Conservation (phyloP, 2,797 vertebrate genomes). For the Spea hammondii region DNA sequence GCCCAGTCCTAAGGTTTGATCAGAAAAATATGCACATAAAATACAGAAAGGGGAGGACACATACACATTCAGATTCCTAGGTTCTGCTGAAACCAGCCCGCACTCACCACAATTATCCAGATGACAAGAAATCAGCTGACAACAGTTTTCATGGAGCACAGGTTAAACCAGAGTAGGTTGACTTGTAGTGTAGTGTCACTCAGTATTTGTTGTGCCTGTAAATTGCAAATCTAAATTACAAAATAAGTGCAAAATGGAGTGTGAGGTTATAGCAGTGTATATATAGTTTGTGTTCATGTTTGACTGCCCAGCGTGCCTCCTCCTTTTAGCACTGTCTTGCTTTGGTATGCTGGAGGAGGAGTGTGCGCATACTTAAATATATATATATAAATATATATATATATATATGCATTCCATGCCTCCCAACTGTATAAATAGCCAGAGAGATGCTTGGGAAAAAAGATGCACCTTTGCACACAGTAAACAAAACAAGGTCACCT, state of each 20-base stretch:
- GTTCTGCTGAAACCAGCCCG: neutral
- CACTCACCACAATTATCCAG: constrained; percentile 40
- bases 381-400: constrained; percentile 28
- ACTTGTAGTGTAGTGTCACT: neutral
- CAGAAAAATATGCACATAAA: too few relatives aligned
- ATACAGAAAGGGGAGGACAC: too few relatives aligned
- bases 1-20: too few relatives aligned
- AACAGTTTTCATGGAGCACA: neutral
- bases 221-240: neutral
- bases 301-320: constrained; percentile 12
- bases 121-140: constrained; percentile 1
- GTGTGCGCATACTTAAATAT: constrained; percentile 18
- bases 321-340: constrained; percentile 8
- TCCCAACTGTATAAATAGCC: too few relatives aligned
- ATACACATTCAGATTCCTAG: too few relatives aligned
- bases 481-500: too few relatives aligned
- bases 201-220: neutral
- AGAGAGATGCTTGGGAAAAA: too few relatives aligned
- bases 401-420: constrained; percentile 11
- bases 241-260: neutral
- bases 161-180: neutral
- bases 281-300: neutral
- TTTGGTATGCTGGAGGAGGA: constrained; percentile 44
- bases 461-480: too few relatives aligned
- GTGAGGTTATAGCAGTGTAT: neutral